These are phyloP conservation scores for Condylura cristata DNA, from an alignment of 2,113 vertebrate species.

Conservation along the genomic window DNA sequence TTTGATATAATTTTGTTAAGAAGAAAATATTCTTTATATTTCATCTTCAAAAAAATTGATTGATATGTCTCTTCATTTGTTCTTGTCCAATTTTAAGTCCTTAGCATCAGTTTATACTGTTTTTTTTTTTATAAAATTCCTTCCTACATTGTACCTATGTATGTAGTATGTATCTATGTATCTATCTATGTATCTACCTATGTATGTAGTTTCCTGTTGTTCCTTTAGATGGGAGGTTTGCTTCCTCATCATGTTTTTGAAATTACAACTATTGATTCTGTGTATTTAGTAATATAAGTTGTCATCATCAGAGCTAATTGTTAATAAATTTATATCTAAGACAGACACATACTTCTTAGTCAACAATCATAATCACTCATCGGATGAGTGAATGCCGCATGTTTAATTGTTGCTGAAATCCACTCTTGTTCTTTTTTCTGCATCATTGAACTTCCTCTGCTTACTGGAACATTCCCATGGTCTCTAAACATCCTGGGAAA, in stretches of 20 bases:
- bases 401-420: not conserved
- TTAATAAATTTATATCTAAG: not conserved
- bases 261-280: slow-evolving; percentile 15
- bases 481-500: not conserved
- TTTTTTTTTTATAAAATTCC: slow-evolving; percentile 41
- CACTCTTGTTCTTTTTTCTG: not conserved
- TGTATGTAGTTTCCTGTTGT: slow-evolving; percentile 25
- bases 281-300: not conserved
- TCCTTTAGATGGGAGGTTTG: not conserved
- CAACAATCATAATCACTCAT: not conserved
- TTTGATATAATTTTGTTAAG: slow-evolving; percentile 16
- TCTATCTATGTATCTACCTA: not conserved
- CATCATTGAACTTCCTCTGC: not conserved
- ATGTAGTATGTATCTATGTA: too few relatives aligned
- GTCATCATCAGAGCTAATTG: not conserved
- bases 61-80: not conserved
- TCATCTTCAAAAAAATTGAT: not conserved
- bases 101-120: not conserved
- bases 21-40: slow-evolving; percentile 20
- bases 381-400: not conserved
- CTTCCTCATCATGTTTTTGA: not conserved
- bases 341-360: not conserved
- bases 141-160: not conserved
- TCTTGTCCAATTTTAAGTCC: not conserved
- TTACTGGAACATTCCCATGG: not conserved